Conservation (phyloP, 2,113 vertebrate species). For the Furnarius figulus region DNA sequence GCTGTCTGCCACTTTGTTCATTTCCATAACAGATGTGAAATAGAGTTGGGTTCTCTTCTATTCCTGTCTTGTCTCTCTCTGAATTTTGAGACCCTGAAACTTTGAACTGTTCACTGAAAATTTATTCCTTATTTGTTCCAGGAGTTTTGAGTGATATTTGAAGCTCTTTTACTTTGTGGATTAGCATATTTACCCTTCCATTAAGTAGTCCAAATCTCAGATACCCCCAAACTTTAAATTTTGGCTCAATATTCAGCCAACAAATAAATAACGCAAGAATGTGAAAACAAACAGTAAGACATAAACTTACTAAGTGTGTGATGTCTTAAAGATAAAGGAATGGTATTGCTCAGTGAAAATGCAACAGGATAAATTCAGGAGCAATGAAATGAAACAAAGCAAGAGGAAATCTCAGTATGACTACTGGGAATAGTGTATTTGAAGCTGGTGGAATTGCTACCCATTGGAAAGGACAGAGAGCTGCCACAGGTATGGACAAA, state of each 20-base stretch:
- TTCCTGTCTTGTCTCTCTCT: neutral
- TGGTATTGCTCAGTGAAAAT: neutral
- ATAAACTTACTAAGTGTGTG: neutral
- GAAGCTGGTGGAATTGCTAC: neutral
- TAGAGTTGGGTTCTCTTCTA: neutral
- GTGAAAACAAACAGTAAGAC: neutral
- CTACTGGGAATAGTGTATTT: neutral
- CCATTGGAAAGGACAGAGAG: neutral
- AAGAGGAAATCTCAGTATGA: neutral
- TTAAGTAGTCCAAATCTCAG: neutral
- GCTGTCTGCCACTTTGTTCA: neutral
- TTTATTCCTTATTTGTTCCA: neutral
- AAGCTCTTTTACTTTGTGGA: neutral
- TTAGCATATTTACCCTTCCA: neutral
- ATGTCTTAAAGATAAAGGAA: neutral
- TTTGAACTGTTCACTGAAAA: neutral
- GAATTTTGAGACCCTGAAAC: neutral
- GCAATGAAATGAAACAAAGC: neutral
- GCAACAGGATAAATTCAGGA: neutral
- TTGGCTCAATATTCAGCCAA: neutral
- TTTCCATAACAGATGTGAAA: slow-evolving; percentile 48
- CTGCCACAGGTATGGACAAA: neutral
- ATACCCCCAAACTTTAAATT: neutral
- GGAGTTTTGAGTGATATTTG: neutral
- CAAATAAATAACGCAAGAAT: neutral